A percentile compares a stretch with the other conserved stretches of the same genome.
Conservation (phyloP, 2,113 vertebrate species). For the Hoplias malabaricus region DNA sequence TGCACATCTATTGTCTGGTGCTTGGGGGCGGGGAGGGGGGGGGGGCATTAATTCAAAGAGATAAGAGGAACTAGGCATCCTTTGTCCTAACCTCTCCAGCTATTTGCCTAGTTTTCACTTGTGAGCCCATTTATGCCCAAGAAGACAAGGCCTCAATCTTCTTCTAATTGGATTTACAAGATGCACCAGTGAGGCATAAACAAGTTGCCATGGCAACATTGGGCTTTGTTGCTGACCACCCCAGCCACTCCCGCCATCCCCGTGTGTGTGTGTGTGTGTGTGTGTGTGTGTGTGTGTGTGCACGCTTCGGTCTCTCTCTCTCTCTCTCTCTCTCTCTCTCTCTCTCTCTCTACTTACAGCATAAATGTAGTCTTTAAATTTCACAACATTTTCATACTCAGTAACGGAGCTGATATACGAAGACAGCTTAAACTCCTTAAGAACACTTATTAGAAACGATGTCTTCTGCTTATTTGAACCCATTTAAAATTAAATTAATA, state of each 20-base stretch:
- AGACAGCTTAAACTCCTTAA: neutral
- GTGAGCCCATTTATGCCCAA: conserved; percentile 71
- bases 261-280: too few species aligned
- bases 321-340: neutral
- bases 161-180: conserved; percentile 87
- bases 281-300: too few species aligned
- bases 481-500: neutral
- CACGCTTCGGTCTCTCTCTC: neutral
- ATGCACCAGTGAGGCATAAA: conserved; percentile 87
- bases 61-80: conserved; percentile 66
- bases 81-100: conserved; percentile 68
- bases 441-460: neutral
- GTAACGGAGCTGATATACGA: neutral
- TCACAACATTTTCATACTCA: neutral
- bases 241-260: conserved; percentile 47
- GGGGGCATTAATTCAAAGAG: conserved; percentile 69
- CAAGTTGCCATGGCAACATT: conserved; percentile 78
- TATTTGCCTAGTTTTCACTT: conserved; percentile 70
- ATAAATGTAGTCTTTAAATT: conserved; percentile 9
- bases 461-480: neutral
- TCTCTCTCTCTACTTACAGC: neutral
- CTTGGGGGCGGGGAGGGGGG: conserved; percentile 53
- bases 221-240: conserved; percentile 69
- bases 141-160: conserved; percentile 82
- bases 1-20: conserved; percentile 64